Evolutionary conservation across 35 echinoderm and acorn worm species (phyloP), one percentile per base, ranked within the genome.

Genomic region (Heliocidaris tuberculata): DNA sequence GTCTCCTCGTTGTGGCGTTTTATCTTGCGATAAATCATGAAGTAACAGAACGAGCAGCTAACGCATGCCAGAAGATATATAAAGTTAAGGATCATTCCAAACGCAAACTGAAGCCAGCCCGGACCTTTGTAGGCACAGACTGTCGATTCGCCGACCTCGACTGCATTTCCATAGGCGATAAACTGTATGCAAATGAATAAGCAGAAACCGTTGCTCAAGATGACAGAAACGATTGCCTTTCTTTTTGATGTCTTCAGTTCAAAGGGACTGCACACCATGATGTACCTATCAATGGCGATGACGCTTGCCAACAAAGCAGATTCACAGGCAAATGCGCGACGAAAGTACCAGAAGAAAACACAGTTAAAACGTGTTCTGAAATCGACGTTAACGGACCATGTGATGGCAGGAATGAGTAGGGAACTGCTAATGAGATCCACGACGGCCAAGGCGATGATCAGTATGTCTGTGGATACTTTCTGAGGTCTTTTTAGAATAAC

Each of bases 291-390:
- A 27, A 32, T 15, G 47, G 87, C 87, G 32, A 48, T 89, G 5
- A 89, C 15, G 47, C 12, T 24, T 19, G 87, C 47, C 31, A 89
- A 24, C 24, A 89, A 13, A 8, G 87, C 87, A 48, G 87, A 32
- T 32, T 32, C 87, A n/a, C 31, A 32, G 19, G 87, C 87, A 48
- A 32, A 47, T 11, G 32, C 17, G 17, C 87, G 31, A 15, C 87
- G 87, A 89, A 89, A 47, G 32, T 31, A 89, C 87, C 47, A 48
- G 31, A 89, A 89, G 32, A 89, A 32, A 5, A 47, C 47, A n/a
- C 87, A 89, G 87, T 47, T 48, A 32, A 89, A 89, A 16, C 31
- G 87, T 30, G 87, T 89, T 48, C 87, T 89, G 87, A 89, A 32
- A 47, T 19, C 9, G 4, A 89, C 19, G 47, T 32, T 48, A 5